Evolutionary conservation across 2,113 vertebrate species (phyloP).

Genomic region (Melanocharis versteri): DNA sequence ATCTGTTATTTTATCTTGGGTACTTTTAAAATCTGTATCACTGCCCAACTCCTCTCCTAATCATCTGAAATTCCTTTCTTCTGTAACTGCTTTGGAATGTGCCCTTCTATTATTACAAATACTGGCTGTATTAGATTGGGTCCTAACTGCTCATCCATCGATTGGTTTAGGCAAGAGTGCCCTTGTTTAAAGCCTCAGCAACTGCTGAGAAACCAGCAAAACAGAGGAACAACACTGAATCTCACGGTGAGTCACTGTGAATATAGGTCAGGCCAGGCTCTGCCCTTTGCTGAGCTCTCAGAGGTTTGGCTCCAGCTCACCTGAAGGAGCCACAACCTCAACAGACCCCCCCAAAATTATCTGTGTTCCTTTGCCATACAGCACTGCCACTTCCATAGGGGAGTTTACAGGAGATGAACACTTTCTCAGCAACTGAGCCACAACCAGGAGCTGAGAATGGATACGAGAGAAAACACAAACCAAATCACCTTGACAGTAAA

Average conservation of each 20-base stretch:
- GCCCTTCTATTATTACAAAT: background rate
- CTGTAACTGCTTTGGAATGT: constrained; percentile 26
- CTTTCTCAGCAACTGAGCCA: background rate
- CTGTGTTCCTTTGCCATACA: background rate
- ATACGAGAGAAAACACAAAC: background rate
- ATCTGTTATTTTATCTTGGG: constrained; percentile 25
- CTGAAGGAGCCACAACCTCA: background rate
- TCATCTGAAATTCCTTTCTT: constrained; percentile 12
- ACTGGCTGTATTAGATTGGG: background rate
- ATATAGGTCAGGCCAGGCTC: background rate
- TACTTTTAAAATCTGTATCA: background rate
- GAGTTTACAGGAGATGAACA: background rate
- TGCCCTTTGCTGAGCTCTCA: background rate
- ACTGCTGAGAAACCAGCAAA: constrained; percentile 2
- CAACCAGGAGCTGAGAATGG: background rate
- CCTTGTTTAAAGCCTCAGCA: background rate
- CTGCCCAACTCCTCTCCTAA: constrained; percentile 28
- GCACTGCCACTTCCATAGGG: background rate
- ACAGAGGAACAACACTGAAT: background rate
- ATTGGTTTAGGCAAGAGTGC: background rate
- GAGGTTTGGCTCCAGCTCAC: background rate
- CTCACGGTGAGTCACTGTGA: background rate
- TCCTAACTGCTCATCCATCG: background rate
- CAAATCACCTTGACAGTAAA: background rate
- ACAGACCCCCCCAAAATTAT: background rate